phyloP scores from a whole-genome alignment of 2,797 vertebrate genomes.

The Argyrosomus regius region DNA sequence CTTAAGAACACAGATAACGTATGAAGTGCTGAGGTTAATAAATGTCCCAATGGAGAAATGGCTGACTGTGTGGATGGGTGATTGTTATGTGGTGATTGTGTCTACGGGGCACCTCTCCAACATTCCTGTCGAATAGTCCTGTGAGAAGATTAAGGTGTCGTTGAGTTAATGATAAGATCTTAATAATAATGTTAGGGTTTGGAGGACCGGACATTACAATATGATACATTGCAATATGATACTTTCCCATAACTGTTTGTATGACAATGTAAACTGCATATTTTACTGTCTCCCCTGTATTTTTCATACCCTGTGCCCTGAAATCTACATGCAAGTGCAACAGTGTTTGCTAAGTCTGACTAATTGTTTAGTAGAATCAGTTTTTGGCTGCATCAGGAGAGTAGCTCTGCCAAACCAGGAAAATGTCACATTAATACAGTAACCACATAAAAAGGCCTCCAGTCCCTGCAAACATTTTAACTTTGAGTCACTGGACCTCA shows the following conservation, averaged over 20 bases:
- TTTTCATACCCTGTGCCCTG: neutral
- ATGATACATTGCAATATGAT: neutral
- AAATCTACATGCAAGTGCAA: neutral
- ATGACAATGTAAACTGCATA: neutral
- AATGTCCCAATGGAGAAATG: slow-evolving; percentile 41
- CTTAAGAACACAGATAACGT: slow-evolving; percentile 35
- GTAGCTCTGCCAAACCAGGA: neutral
- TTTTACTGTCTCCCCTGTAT: neutral
- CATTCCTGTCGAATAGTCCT: neutral
- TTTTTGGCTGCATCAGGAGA: neutral
- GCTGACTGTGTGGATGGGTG: neutral
- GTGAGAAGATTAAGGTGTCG: no score
- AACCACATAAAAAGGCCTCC: neutral
- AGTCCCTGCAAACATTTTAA: neutral
- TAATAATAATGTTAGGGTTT: no score
- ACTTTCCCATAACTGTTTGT: neutral
- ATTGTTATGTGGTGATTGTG: neutral
- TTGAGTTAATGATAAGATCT: neutral
- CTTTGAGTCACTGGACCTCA: neutral
- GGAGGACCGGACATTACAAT: no score
- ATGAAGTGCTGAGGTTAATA: slow-evolving; percentile 50
- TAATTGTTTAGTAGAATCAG: neutral
- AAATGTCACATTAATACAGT: neutral
- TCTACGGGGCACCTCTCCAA: neutral
- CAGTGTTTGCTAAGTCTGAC: neutral